Percentiles rank a stretch among this genome's conserved stretches.
phyloP scores from a whole-genome alignment of 2,797 vertebrate genomes.

The Myiothlypis chrysogaster region DNA sequence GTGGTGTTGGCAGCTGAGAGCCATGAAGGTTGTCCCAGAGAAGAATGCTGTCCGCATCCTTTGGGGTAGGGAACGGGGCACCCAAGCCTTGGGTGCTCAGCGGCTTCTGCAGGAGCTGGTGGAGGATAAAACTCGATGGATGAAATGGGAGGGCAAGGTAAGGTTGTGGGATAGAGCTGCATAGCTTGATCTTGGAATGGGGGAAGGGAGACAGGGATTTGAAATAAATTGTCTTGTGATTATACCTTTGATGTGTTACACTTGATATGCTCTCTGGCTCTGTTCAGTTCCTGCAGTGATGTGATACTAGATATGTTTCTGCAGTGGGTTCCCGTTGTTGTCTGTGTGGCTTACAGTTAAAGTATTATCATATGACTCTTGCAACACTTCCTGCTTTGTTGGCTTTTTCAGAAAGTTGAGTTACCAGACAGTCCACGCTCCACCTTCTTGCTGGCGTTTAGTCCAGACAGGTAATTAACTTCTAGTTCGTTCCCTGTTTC shows the following conservation, averaged over 20 bases:
- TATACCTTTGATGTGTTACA: background rate
- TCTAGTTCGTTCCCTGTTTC: conserved; percentile 34
- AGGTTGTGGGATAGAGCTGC: conserved; percentile 5
- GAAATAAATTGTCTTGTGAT: background rate
- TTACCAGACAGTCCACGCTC: conserved; percentile 98
- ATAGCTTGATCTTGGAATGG: background rate
- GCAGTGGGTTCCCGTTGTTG: conserved; percentile 10
- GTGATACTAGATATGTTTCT: background rate
- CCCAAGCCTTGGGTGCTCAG: conserved; percentile 88
- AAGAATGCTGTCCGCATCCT: conserved; percentile 97
- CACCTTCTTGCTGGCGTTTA: conserved; percentile 98
- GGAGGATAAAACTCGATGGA: conserved; percentile 97
- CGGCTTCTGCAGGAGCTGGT: conserved; percentile 94
- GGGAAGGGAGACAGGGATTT: background rate
- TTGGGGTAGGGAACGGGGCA: conserved; percentile 90
- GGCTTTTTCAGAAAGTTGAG: conserved; percentile 92
- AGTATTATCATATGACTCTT: conserved; percentile 45
- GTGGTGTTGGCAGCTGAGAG: conserved; percentile 59
- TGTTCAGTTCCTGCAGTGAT: conserved; percentile 38
- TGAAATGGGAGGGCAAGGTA: conserved; percentile 99
- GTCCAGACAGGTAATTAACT: conserved; percentile 91
- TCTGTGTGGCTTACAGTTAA: conserved; percentile 50
- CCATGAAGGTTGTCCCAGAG: conserved; percentile 86
- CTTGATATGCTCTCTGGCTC: conserved; percentile 19
- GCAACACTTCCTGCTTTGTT: conserved; percentile 65